Evolutionary conservation across 2,113 vertebrate species (phyloP), one percentile per base, ranked within the genome.

Genomic region (Phyllostomus hastatus): DNA sequence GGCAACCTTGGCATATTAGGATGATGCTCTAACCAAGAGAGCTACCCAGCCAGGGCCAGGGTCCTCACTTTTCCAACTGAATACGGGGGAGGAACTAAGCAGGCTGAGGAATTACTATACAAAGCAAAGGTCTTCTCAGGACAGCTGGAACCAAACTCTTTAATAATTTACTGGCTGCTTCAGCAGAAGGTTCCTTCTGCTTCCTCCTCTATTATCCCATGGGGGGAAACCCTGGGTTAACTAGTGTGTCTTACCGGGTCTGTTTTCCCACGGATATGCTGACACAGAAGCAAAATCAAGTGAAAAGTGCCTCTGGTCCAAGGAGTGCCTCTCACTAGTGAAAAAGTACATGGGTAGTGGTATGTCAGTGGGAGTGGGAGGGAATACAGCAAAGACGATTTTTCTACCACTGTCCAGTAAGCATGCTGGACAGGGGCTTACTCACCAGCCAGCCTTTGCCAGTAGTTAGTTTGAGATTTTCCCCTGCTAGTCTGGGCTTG

Each of bases 371-470:
- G 10, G 38, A 26, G 35, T 35, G 26, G 10, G 33, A 26, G 41
- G 90, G 16, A 31, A 0, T 5, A 66, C 22, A 78, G 10, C 31
- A 41, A 79, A n/a, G 46, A 70, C 22, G 64, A 61, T 50, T 72
- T 80, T 95, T 76, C 59, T 73, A 38, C 67, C 38, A 52, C 19
- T 83, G 22, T 73, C 14, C 31, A 46, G 75, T 57, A 95, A 82
- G 8, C 33, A 67, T 17, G 10, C 78, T 28, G 72, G 43, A n/a
- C 8, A 5, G 24, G 11, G 69, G 24, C 22, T 81, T 94, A 98
- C 99, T 98, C 95, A 99, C 99, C 99, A 99, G 99, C 99, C 99
- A 99, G 97, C 99, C 99, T 98, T 99, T 99, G 89, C 99, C 99
- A 15, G 99, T 99, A 11, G 99, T 98, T 97, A 99, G 97, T 97